These are phyloP conservation scores for Anoplolepis gracilipes DNA, from an alignment of 1,140 invertebrate species.

Conservation along the genomic window DNA sequence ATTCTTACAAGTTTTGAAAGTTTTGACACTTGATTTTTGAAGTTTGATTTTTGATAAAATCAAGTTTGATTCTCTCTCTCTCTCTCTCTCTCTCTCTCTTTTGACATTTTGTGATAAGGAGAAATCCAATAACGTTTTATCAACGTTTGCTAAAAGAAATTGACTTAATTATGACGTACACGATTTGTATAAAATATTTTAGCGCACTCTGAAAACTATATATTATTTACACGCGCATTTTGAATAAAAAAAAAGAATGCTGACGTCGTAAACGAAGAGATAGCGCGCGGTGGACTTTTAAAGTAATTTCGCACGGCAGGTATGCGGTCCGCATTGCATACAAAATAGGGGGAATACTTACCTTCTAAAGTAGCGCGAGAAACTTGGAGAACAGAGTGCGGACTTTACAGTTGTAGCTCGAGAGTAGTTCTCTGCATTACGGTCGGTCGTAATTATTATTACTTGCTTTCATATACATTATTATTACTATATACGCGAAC, in stretches of 20 bases:
- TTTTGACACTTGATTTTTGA: no score
- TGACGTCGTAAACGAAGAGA: slow-evolving; percentile 14
- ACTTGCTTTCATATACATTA: background rate
- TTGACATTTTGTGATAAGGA: no score
- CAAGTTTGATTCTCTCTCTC: no score
- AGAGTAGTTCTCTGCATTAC: background rate
- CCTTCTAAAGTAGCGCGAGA: slow-evolving; percentile 23
- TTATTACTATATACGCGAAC: background rate
- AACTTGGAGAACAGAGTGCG: slow-evolving; percentile 11
- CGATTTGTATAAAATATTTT: slow-evolving; percentile 8
- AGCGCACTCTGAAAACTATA: background rate
- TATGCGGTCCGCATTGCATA: slow-evolving; percentile 6
- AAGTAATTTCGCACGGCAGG: slow-evolving; percentile 22
- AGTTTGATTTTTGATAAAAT: no score
- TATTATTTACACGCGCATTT: background rate
- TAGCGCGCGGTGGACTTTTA: slow-evolving; percentile 16
- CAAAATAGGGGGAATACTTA: slow-evolving; percentile 38
- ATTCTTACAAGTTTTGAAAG: no score
- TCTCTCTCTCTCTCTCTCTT: no score
- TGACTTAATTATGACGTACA: no score
- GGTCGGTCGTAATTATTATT: slow-evolving; percentile 31
- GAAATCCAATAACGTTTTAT: no score
- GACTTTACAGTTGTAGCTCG: slow-evolving; percentile 1
- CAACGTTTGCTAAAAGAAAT: background rate
- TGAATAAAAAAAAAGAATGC: background rate